Base-by-base conservation (phyloP, 2,888 invertebrate species). In the Terebella lapidaria region DNA sequence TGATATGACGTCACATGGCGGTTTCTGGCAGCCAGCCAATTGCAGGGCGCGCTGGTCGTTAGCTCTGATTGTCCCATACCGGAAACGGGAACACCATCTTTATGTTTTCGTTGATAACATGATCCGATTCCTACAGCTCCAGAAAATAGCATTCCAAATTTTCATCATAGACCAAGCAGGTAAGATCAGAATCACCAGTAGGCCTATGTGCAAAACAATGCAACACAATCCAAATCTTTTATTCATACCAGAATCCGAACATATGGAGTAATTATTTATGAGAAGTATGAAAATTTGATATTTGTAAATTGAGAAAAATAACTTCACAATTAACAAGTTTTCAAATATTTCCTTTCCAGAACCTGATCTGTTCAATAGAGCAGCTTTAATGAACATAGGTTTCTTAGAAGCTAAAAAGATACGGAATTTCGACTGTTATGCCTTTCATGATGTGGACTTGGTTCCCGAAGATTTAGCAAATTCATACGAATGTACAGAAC, bases 71-170 rank as follows among this genome's bases (percentile, higher is more conserved):
- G 88, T 97, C 71, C 97, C 97, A 60, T 97, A 90, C 82, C 85
- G 93, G 60, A 88, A 91, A 72, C 85, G 94, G 49, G 88, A 89
- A 65, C 87, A 88, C 70, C 94, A 94, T 80, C 85, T 97, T 65
- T 86, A 90, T 65, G 85, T 90, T 69, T 90, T 94, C 76, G 84
- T 96, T 45, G 90, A 91, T 76, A 94, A 96, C 82, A 87, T 97
- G 82, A 95, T 96, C 81, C 91, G 92, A 26, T 88, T 96, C 76
- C 84, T 97, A 62, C 89, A 89, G 83, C 87, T 90, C 70, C 96
- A 97, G 81, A 91, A 91, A 82, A 84, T 96, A 66, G 93, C 94
- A 75, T 97, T 95, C 81, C 90, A 91, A 60, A 92, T 97, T 75
- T 94, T 90, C 80, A 86, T 96, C 54, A 85, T 96, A 42, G 95